A percentile compares a stretch with the other conserved stretches of the same genome.
These are phyloP conservation scores for Galleria mellonella DNA, from an alignment of 1,140 invertebrate genomes.

Conservation along the genomic window DNA sequence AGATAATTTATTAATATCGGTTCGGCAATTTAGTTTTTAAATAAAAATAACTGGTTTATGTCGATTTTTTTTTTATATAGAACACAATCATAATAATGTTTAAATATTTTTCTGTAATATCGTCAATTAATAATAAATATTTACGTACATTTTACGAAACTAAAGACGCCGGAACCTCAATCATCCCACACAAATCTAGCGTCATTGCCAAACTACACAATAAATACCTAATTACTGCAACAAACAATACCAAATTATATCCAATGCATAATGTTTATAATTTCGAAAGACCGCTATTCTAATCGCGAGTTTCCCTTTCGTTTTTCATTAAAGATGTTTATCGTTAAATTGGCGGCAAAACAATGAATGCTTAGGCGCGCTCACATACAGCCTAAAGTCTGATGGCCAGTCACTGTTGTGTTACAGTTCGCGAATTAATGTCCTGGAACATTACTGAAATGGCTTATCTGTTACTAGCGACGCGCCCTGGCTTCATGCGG, in stretches of 20 bases:
- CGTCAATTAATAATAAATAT: no score
- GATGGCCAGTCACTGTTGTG: slow-evolving; percentile 18
- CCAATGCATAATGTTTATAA: slow-evolving; percentile 1
- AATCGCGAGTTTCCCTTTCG: slow-evolving; percentile 16
- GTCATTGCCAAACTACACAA: background rate
- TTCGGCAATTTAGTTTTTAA: no score
- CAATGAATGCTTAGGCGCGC: slow-evolving; percentile 22
- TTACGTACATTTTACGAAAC: no score
- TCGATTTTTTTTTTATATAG: no score
- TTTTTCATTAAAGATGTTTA: slow-evolving; percentile 17
- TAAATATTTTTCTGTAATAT: no score
- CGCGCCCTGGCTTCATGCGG: no score
- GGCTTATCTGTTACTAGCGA: no score
- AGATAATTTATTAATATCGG: no score
- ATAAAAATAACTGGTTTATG: no score
- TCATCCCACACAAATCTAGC: no score
- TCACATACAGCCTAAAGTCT: slow-evolving; percentile 10
- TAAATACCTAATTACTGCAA: background rate
- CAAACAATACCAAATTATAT: background rate
- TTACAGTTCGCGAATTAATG: slow-evolving; percentile 1
- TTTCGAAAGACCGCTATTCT: slow-evolving; percentile 1
- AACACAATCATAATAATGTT: no score
- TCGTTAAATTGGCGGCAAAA: slow-evolving; percentile 17
- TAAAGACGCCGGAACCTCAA: no score
- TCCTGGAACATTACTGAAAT: background rate